phyloP scores from a whole-genome alignment of 2,888 invertebrate species.

The Netelia virgata region DNA sequence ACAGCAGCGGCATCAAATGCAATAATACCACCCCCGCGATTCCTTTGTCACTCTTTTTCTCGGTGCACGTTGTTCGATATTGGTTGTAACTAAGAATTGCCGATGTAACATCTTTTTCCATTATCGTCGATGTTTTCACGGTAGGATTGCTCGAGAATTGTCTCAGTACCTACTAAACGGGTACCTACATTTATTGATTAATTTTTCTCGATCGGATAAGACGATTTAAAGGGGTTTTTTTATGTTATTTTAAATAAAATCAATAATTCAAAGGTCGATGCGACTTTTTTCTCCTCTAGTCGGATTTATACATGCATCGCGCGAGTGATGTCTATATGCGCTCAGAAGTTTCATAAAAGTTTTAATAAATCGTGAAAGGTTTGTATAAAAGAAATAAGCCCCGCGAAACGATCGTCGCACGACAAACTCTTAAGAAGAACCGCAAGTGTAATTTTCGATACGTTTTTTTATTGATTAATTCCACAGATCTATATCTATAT shows the following conservation, averaged over 20 bases:
- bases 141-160: too few relatives aligned
- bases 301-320: not conserved
- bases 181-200: too few relatives aligned
- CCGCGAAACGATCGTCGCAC: not conserved
- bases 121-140: too few relatives aligned
- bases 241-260: not conserved
- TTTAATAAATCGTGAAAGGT: not conserved
- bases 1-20: constrained; percentile 46
- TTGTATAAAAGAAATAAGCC: not conserved
- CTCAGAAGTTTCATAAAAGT: not conserved
- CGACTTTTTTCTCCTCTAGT: not conserved
- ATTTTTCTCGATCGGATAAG: too few relatives aligned
- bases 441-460: not conserved
- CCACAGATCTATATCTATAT: not conserved
- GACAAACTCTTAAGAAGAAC: not conserved
- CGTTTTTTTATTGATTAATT: not conserved
- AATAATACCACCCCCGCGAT: constrained; percentile 4
- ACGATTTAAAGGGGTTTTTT: too few relatives aligned
- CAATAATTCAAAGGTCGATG: not conserved
- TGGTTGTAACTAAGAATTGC: constrained; percentile 23
- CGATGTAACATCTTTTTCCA: too few relatives aligned
- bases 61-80: not conserved
- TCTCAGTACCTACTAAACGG: too few relatives aligned
- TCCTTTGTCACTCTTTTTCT: not conserved
- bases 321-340: not conserved